Percentiles rank a stretch among this genome's conserved stretches.
phyloP scores from a whole-genome alignment of 2,113 vertebrate genomes.

The Entomyzon cyanotis region DNA sequence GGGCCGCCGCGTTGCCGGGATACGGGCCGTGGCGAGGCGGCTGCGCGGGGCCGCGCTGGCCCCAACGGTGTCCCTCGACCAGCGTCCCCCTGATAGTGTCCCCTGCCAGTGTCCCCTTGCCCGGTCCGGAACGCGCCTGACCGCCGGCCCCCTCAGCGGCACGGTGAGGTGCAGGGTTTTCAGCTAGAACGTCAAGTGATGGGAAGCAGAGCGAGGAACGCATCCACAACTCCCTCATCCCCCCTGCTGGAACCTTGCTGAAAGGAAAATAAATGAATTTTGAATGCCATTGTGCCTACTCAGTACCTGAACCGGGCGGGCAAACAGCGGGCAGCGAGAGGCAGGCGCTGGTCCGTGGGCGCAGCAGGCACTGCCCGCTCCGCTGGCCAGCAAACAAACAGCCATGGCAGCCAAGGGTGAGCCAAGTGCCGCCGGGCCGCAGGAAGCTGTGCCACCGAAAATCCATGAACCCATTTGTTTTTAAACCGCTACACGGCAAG shows the following conservation, averaged over 20 bases:
- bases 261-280: neutral
- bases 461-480: neutral
- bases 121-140: neutral
- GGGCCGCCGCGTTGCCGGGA: too few species aligned
- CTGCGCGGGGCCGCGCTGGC: neutral
- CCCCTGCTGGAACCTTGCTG: neutral
- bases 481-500: neutral
- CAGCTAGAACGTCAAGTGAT: neutral
- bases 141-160: neutral
- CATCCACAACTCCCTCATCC: neutral
- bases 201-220: neutral
- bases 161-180: neutral
- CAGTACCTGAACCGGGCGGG: neutral
- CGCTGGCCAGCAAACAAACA: neutral
- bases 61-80: neutral
- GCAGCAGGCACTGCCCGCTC: neutral
- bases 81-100: accelerated
- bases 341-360: neutral
- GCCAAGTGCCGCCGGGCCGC: neutral
- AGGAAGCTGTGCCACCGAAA: neutral
- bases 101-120: neutral
- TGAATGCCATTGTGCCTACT: neutral
- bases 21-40: neutral
- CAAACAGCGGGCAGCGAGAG: neutral
- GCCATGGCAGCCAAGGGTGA: neutral